Evolutionary conservation across 2,113 vertebrate genomes (phyloP).

Genomic region (Vimba vimba): DNA sequence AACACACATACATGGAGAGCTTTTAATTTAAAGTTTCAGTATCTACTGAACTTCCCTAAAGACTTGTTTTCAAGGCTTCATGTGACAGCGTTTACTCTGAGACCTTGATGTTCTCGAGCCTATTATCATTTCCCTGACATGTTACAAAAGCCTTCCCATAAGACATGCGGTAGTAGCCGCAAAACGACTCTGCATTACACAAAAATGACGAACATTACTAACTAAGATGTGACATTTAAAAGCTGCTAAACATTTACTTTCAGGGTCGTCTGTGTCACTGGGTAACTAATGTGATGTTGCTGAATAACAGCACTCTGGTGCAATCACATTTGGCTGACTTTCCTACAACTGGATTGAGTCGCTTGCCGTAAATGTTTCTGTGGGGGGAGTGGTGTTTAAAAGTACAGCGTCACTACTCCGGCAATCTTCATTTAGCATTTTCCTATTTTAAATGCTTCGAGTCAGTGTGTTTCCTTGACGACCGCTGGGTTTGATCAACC

Average conservation of each 20-base stretch:
- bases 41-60: slow-evolving; percentile 18
- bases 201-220: slow-evolving; percentile 14
- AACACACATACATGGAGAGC: slow-evolving; percentile 6
- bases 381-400: background rate
- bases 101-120: slow-evolving; percentile 1
- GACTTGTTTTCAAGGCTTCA: slow-evolving; percentile 12
- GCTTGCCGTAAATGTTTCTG: slow-evolving; percentile 29
- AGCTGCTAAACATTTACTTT: slow-evolving; percentile 16
- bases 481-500: slow-evolving; percentile 39
- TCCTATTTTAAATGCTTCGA: background rate
- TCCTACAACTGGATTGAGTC: slow-evolving; percentile 4
- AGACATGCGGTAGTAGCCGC: background rate
- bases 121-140: slow-evolving; percentile 4
- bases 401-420: background rate
- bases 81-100: background rate
- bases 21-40: slow-evolving; percentile 27
- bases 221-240: slow-evolving; percentile 36
- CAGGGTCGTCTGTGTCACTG: background rate
- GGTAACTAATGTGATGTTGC: slow-evolving; percentile 14
- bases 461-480: slow-evolving; percentile 37
- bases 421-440: slow-evolving; percentile 6
- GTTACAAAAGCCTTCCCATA: slow-evolving; percentile 9
- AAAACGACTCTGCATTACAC: background rate
- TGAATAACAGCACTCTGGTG: background rate
- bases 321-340: slow-evolving; percentile 19